phyloP scores from a whole-genome alignment of 2,113 vertebrate species.

The Chlamydotis undulata region DNA sequence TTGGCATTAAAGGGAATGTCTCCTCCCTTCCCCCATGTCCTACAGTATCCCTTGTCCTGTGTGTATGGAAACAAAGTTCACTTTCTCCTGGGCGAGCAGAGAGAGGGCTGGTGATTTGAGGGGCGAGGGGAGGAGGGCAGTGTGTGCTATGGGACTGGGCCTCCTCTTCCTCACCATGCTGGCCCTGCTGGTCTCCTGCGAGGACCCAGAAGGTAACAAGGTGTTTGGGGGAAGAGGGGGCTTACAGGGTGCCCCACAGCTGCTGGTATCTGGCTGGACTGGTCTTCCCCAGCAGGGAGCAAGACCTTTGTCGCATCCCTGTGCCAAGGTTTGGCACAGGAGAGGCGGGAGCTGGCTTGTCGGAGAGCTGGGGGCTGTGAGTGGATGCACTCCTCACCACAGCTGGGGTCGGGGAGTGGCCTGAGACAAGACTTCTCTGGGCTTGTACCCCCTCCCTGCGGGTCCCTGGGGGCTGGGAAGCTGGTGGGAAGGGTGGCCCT shows the following conservation, averaged over 20 bases:
- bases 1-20: constrained; percentile 37
- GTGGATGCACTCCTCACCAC: fast-evolving
- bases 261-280: not conserved
- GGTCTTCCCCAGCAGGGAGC: not conserved
- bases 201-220: constrained; percentile 50
- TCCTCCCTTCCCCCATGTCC: not conserved
- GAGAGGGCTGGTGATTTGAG: not conserved
- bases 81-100: not conserved
- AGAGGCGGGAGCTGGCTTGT: not conserved
- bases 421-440: fast-evolving
- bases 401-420: not conserved
- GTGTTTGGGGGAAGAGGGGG: not conserved
- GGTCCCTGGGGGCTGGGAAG: not conserved
- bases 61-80: not conserved
- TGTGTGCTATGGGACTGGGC: not conserved
- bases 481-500: not conserved
- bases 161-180: not conserved
- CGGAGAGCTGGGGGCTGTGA: not conserved
- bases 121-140: not conserved
- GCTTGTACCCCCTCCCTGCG: not conserved
- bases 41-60: not conserved
- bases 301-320: not conserved
- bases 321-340: not conserved
- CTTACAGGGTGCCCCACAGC: not conserved
- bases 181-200: not conserved